Conservation (phyloP, 2,113 vertebrate genomes). For the Semicossyphus pulcher region DNA sequence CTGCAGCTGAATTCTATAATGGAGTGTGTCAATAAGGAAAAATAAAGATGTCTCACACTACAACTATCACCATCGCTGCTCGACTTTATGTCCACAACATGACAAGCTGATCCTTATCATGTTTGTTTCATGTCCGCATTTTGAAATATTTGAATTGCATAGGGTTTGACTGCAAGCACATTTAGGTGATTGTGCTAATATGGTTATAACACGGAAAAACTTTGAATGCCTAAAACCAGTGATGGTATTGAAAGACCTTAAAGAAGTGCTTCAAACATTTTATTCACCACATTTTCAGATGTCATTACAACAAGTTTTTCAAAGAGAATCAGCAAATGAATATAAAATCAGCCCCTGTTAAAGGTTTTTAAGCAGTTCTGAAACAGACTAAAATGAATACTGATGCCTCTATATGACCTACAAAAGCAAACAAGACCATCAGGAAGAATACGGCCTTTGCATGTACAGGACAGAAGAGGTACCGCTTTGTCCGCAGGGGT, state of each 20-base stretch:
- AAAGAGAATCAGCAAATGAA: no score
- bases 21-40: not conserved
- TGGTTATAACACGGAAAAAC: not conserved
- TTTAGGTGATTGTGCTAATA: not conserved
- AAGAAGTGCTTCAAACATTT: no score
- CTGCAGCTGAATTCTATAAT: not conserved
- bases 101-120: not conserved
- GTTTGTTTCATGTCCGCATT: not conserved
- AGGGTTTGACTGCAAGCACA: not conserved
- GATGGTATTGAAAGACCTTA: not conserved
- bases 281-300: not conserved
- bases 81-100: no score
- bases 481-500: no score
- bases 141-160: conserved; percentile 14
- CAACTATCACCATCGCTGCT: not conserved
- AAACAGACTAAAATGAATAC: no score
- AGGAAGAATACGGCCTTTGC: no score
- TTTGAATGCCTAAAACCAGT: conserved; percentile 15
- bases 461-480: no score
- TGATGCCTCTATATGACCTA: no score
- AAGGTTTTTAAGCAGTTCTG: no score
- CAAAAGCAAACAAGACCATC: no score
- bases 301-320: no score
- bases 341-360: no score
- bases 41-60: not conserved